phyloP scores from a whole-genome alignment of 2,888 invertebrate genomes.

The Hemithea aestivaria region DNA sequence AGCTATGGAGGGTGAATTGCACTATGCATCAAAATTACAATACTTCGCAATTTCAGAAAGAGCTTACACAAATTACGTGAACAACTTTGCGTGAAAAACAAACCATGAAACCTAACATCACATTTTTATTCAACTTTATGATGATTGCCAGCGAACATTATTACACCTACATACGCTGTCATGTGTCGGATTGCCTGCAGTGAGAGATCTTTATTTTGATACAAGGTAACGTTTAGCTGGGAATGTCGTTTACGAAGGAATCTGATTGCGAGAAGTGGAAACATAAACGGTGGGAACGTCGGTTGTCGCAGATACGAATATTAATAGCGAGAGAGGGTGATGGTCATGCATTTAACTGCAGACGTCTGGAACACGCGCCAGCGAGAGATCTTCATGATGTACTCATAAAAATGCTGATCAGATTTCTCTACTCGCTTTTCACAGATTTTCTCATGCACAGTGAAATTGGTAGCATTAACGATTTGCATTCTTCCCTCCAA shows the following conservation, averaged over 20 bases:
- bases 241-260: no score
- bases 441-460: slow-evolving; percentile 13
- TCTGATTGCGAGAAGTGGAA: no score
- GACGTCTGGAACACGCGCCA: slow-evolving; percentile 12
- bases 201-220: no score
- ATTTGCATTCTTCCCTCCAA: slow-evolving; percentile 13
- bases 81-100: neutral
- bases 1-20: no score
- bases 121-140: no score
- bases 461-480: slow-evolving; percentile 8
- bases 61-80: neutral
- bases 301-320: neutral
- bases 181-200: no score
- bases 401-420: slow-evolving; percentile 24
- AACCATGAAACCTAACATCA: neutral
- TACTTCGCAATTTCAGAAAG: neutral
- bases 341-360: slow-evolving; percentile 18
- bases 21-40: neutral
- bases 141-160: no score
- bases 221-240: no score
- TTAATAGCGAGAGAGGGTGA: slow-evolving; percentile 1
- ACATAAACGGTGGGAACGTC: no score
- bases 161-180: no score
- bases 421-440: slow-evolving; percentile 15
- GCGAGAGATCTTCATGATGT: slow-evolving; percentile 10